phyloP scores from a whole-genome alignment of 2,797 vertebrate species.

The Novumbra hubbsi region DNA sequence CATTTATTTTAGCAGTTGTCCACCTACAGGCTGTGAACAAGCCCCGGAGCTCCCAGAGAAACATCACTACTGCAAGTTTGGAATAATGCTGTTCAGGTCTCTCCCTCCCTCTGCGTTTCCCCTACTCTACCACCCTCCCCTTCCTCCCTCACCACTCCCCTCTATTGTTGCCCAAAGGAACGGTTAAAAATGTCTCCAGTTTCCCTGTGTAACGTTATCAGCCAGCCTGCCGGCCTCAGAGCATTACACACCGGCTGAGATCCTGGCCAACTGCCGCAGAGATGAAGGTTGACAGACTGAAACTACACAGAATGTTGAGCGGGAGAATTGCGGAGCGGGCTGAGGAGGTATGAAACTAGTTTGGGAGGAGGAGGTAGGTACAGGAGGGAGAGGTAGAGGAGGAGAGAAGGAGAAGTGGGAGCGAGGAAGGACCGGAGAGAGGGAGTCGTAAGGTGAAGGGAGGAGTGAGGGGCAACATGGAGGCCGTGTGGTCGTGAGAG shows the following conservation, averaged over 20 bases:
- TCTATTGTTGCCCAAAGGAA: neutral
- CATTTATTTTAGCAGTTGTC: no score
- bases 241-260: neutral
- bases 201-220: neutral
- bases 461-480: no score
- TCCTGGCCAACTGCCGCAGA: neutral
- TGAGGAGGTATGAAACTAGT: neutral
- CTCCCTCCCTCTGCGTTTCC: no score
- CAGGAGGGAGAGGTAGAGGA: neutral
- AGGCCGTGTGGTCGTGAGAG: no score
- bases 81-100: no score
- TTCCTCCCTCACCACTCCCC: neutral
- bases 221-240: neutral
- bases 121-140: neutral
- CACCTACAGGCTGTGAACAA: no score
- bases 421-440: neutral
- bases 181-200: neutral
- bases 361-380: no score
- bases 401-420: neutral
- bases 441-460: no score
- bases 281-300: neutral
- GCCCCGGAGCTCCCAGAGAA: no score
- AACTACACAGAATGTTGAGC: neutral
- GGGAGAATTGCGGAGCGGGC: neutral
- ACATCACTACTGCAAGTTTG: no score